A percentile compares a stretch with the other conserved stretches of the same genome.
phyloP scores from a whole-genome alignment of 2,113 vertebrate genomes.

The Sorex araneus region DNA sequence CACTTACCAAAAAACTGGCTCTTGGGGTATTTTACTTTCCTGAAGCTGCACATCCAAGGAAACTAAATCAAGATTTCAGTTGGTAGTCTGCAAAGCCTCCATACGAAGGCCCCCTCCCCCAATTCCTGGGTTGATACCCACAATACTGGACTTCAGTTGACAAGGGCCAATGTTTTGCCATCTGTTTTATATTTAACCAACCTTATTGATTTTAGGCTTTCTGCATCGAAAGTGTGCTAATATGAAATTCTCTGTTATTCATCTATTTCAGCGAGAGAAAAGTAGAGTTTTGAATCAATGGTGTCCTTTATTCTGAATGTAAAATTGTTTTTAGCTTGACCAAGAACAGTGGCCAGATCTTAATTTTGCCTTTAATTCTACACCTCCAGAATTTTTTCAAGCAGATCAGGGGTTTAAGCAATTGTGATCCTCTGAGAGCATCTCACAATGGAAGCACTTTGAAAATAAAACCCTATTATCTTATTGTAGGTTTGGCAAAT shows the following conservation, averaged over 20 bases:
- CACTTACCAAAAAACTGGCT: not conserved
- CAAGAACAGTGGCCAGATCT: not conserved
- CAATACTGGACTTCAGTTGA: not conserved
- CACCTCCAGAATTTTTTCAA: conserved; percentile 31
- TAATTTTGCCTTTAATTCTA: not conserved
- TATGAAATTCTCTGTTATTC: not conserved
- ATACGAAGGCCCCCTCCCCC: not conserved
- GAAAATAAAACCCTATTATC: conserved; percentile 72
- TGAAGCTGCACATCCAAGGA: not conserved
- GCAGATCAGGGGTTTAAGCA: not conserved
- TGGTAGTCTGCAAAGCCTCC: not conserved
- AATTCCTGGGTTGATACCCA: not conserved
- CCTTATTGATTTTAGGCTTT: conserved; percentile 5
- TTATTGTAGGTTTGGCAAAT: conserved; percentile 57
- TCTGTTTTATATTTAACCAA: conserved; percentile 54
- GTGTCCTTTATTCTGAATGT: conserved; percentile 10
- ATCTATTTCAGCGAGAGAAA: conserved; percentile 41
- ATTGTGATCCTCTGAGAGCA: not conserved
- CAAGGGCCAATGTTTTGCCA: not conserved
- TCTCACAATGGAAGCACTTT: conserved; percentile 49
- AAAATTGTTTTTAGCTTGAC: conserved; percentile 20
- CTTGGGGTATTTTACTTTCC: not conserved
- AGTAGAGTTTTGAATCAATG: not conserved
- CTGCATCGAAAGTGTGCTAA: not conserved
- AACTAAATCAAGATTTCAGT: not conserved